Conservation (phyloP, 1,140 invertebrate species). For the Heliothis subflexa region DNA sequence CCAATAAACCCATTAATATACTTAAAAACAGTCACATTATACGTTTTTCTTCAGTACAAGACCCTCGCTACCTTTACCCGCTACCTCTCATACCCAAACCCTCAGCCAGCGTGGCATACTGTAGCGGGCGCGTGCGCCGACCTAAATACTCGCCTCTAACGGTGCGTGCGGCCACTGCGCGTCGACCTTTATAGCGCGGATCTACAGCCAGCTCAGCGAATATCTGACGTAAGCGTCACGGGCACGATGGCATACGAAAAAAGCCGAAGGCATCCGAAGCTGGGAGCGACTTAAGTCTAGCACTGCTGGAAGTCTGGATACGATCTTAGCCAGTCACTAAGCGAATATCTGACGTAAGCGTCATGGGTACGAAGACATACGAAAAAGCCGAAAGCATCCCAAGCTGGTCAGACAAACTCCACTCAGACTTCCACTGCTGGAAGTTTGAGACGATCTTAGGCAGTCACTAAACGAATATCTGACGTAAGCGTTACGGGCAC, state of each 20-base stretch:
- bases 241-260: not conserved
- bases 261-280: not conserved
- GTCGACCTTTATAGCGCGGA: conserved; percentile 53
- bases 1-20: not conserved
- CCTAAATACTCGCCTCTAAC: conserved; percentile 65
- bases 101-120: conserved; percentile 56
- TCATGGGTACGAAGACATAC: not conserved
- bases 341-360: not conserved
- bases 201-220: conserved; percentile 32
- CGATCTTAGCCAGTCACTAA: no score
- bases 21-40: no score
- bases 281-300: no score
- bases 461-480: conserved; percentile 14
- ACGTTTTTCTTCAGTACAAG: not conserved
- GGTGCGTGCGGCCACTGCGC: conserved; percentile 56
- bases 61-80: conserved; percentile 4
- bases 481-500: conserved; percentile 8
- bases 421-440: no score
- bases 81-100: conserved; percentile 4
- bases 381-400: not conserved
- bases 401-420: no score
- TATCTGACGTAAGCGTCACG: conserved; percentile 24
- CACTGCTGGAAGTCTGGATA: no score
- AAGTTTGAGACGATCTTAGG: no score
- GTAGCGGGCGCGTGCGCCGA: conserved; percentile 63